Base-by-base conservation (phyloP, 2,797 vertebrate species). In the Carapus acus region DNA sequence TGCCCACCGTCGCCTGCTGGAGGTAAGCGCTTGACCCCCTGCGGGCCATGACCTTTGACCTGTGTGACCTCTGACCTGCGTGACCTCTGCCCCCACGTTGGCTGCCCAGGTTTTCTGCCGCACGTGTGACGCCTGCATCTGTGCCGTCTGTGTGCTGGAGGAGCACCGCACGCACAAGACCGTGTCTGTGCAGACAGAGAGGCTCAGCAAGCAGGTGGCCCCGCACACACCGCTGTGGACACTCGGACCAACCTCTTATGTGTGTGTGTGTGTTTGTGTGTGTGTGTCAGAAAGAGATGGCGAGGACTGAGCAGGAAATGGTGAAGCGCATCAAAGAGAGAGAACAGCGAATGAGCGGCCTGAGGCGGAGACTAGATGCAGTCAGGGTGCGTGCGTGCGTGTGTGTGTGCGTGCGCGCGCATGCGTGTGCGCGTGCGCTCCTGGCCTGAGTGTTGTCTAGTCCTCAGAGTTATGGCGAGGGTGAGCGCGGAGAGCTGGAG, bases 111-210 rank as follows among this genome's bases (percentile, higher is more conserved):
- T 94, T 8, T 94, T 80, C 83, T 98, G 95, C 74, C 57, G 71
- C 1, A 79, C 82, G 0, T 93, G 95, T 19, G 9, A 78, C 55
- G 2, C 14, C 53, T 92, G 92, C 55, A 89, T 97, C 82, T 97
- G 95, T 45, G 91, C 92, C 61, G 78, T 94, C 54, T 97, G 95
- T 38, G 85, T 85, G 15, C 74, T 89, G 69, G 73, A 82, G 54
- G 81, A 83, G 0, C 88, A 90, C 42, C 79, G 86, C 0, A 85
- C 69, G 0, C 88, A 90, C 60, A 68, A 65, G 31, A 89, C 88
- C 0, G 88, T 90, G 8, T 90, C 88, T 0, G 83, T 90, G 2
- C 87, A 89, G 60, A 88, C 86, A 0, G 88, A 89, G 74, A 64
- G 88, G 11, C 63, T 76, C 13, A 13, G 23, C 31, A 88, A 87